Base-by-base conservation (phyloP, 2,888 invertebrate genomes). In the Archaeoteleia sp. region DNA sequence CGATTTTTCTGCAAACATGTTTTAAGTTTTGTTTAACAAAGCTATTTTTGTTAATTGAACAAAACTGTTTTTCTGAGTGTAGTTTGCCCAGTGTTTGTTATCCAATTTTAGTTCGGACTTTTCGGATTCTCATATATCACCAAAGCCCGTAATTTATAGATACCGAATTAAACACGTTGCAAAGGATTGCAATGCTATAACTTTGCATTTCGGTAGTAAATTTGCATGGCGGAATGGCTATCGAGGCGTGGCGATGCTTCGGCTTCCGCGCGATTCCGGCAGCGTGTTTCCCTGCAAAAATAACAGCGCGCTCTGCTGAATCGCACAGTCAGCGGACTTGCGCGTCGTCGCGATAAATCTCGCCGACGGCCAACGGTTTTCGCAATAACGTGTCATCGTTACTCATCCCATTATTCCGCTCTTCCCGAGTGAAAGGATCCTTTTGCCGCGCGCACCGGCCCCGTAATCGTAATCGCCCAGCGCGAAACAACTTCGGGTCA, bases 331-430 rank as follows among this genome's bases (percentile, higher is more conserved):
- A 5, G 5, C 20, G 27, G 5, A 6, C 1, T 8, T 8, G 8
- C 8, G 27, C 27, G 27, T 27, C 27, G 27, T n/a, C 27, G 27
- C n/a, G 8, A 27, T 27, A 27, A 27, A 27, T 27, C 27, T 27
- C 27, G 27, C 5, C 27, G 27, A 6, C 27, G 27, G 8, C 8
- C 27, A 27, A 27, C 27, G 27, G 27, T 27, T 27, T 27, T 27
- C 27, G 27, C 27, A 27, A 27, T 27, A 27, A 27, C 27, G 27
- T 27, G 27, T 27, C 27, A 27, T 27, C 27, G 27, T 27, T 27
- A 27, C 27, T 27, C 27, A 27, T 27, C 27, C 27, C 27, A 27
- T 27, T 27, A 27, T 27, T 27, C 27, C n/a, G 27, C 27, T 27
- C 27, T 27, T 27, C 1, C 27, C 27, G 27, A 27, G 27, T 27